Evolutionary conservation across 2,888 invertebrate species (phyloP).

Genomic region (Ernsta delagoae): DNA sequence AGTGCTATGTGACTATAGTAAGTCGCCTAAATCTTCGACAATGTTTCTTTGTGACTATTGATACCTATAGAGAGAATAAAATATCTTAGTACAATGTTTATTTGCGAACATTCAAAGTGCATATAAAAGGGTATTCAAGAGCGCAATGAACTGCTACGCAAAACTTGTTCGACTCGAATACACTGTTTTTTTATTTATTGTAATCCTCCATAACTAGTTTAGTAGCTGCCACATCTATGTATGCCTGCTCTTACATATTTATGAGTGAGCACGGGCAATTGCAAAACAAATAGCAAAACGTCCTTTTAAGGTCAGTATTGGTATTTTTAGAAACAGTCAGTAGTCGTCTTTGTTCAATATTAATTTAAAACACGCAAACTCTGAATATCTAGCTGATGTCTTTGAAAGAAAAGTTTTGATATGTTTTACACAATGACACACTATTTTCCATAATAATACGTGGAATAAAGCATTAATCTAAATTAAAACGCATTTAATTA

Average conservation of each 20-base stretch:
- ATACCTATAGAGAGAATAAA: neutral
- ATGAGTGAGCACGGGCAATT: slow-evolving; percentile 10
- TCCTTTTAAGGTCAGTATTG: slow-evolving; percentile 7
- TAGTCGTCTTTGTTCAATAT: neutral
- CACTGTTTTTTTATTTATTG: slow-evolving; percentile 30
- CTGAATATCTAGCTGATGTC: neutral
- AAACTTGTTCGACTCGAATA: slow-evolving; percentile 35
- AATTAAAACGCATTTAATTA: no score
- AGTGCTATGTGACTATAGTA: no score
- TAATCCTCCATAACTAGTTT: slow-evolving; percentile 31
- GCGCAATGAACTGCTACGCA: slow-evolving; percentile 31
- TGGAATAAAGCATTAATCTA: neutral
- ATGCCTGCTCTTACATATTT: slow-evolving; percentile 15
- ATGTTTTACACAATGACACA: neutral
- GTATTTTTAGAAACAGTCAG: slow-evolving; percentile 4
- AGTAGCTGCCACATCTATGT: slow-evolving; percentile 15
- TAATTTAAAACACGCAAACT: neutral
- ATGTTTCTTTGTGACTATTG: no score
- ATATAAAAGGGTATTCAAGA: slow-evolving; percentile 20
- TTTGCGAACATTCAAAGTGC: slow-evolving; percentile 16
- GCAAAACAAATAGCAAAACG: slow-evolving; percentile 16
- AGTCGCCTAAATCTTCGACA: no score
- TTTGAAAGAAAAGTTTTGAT: neutral
- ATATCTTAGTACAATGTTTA: neutral
- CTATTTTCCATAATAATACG: neutral